Evolutionary conservation across 2,888 invertebrate species (phyloP).

Genomic region (Ceramica pisi): DNA sequence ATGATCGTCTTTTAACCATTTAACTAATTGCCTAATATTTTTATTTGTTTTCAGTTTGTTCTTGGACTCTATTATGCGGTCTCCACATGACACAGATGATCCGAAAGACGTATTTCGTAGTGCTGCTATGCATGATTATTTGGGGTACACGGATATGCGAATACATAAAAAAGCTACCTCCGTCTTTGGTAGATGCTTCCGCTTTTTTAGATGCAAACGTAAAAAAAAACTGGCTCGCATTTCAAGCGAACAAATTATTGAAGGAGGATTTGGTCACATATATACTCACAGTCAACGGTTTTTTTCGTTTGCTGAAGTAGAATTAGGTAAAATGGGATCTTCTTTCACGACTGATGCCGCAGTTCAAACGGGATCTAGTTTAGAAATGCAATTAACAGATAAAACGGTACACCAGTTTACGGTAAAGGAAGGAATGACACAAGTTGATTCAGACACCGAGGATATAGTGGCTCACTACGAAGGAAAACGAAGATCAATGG

Average conservation of each 20-base stretch:
- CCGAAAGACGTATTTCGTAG: constrained; percentile 66
- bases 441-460: constrained; percentile 13
- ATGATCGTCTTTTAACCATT: background rate
- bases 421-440: background rate
- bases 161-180: constrained; percentile 34
- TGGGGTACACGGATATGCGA: constrained; percentile 41
- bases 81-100: constrained; percentile 76
- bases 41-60: constrained; percentile 77
- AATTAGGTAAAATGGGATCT: constrained; percentile 73
- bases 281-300: constrained; percentile 51
- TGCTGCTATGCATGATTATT: constrained; percentile 67
- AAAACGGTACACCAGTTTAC: background rate
- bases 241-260: constrained; percentile 27
- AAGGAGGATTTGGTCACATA: constrained; percentile 28
- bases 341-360: constrained; percentile 65
- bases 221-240: constrained; percentile 31
- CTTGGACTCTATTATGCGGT: constrained; percentile 82
- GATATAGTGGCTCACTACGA: constrained; percentile 35
- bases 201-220: constrained; percentile 62
- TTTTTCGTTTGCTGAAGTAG: constrained; percentile 79
- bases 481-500: constrained; percentile 9
- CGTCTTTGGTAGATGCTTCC: constrained; percentile 45
- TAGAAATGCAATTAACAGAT: constrained; percentile 69
- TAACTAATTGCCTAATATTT: constrained; percentile 5
- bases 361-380: constrained; percentile 82